A percentile compares a stretch with the other conserved stretches of the same genome.
These are phyloP conservation scores for Choristoneura rosaceana DNA, from an alignment of 2,888 invertebrate genomes.

Conservation along the genomic window DNA sequence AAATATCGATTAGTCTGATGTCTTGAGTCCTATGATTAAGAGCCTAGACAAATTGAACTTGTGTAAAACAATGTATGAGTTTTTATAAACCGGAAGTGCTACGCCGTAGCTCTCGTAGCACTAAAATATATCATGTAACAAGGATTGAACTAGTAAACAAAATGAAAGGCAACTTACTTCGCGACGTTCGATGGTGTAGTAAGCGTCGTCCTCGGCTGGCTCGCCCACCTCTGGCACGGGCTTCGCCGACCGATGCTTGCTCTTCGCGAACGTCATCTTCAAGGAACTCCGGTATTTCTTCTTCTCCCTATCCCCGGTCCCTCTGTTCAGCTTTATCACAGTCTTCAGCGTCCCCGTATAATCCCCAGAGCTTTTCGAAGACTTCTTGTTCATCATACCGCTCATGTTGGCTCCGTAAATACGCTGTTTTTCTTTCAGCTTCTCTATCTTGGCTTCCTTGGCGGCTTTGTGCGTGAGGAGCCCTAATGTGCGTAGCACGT, in stretches of 20 bases:
- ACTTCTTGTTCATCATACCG: constrained; percentile 62
- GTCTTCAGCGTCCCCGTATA: constrained; percentile 94
- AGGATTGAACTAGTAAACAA: background rate
- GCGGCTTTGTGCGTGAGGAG: constrained; percentile 90
- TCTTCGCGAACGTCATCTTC: constrained; percentile 92
- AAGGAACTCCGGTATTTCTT: constrained; percentile 89
- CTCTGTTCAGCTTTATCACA: constrained; percentile 91
- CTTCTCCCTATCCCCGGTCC: constrained; percentile 74
- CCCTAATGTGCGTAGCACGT: constrained; percentile 90
- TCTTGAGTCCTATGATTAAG: background rate
- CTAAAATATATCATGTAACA: background rate
- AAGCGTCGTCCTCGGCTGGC: constrained; percentile 74
- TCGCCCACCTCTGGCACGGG: constrained; percentile 75
- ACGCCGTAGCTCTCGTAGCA: constrained; percentile 36
- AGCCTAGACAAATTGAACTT: background rate
- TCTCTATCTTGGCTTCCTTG: constrained; percentile 87
- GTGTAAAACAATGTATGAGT: background rate
- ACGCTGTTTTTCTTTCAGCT: constrained; percentile 80
- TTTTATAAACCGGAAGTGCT: constrained; percentile 19
- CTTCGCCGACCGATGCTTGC: constrained; percentile 86
- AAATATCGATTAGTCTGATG: too few species aligned
- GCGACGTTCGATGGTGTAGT: constrained; percentile 89
- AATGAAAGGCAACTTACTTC: constrained; percentile 78
- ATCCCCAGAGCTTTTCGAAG: constrained; percentile 71
- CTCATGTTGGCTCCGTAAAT: constrained; percentile 61